Base-by-base conservation (phyloP, 2,797 vertebrate species). In the Rhynchotus rufescens region DNA sequence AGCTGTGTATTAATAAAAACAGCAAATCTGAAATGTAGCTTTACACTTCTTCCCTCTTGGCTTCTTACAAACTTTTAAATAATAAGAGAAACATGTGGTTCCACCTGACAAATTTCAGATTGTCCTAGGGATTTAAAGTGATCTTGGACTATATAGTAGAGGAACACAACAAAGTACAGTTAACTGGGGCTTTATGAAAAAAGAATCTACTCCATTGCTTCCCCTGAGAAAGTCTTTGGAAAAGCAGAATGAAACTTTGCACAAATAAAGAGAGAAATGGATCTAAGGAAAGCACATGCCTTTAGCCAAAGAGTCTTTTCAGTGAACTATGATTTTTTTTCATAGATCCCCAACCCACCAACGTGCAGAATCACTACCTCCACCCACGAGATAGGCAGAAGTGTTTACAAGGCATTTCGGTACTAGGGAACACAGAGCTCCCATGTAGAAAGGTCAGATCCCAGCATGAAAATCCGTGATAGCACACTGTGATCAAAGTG, bases 401-500 rank as follows among this genome's bases (percentile, higher is more conserved):
- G 9, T 45, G 36, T 71, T 95, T 69, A 73, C 32, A 80, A 81
- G 38, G 17, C 34, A 10, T 79, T 91, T 83, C 0, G 0, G 32
- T 59, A 30, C 12, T 17, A 67, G 16, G 13, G 28, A 92, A 86
- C 57, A 80, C 15, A 66, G 45, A 91, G 34, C 19, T 74, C 51
- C 72, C 56, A 36, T 1, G 47, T 10, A 75, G 56, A 83, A 32
- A 77, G 61, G 61, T 92, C 74, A 89, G 36, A 88, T 64, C 42
- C 5, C 94, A 92, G 77, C 51, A 59, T 0, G 12, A 91, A 90
- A 69, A 73, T 54, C 72, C 56, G 59, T 82, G 36, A 59, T 38
- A 90, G 22, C 71, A 75, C 38, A 86, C 62, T 90, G 77, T 34
- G 76, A 91, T 84, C 67, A 83, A 93, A 96, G 66, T 25, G 30